phyloP scores from a whole-genome alignment of 2,888 invertebrate genomes.

The Euphydryas editha region DNA sequence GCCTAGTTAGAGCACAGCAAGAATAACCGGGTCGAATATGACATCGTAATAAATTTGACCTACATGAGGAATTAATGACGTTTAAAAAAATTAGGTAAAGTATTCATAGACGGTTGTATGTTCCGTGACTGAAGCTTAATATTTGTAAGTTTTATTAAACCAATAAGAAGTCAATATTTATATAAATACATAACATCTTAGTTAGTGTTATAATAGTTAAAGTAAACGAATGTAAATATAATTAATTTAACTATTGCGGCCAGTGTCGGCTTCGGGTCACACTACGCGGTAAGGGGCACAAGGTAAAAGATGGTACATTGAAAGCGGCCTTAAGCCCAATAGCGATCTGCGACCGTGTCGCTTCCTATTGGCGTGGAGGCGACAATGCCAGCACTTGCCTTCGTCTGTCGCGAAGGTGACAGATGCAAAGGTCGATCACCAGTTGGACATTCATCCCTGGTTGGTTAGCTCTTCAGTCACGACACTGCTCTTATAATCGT shows the following conservation, averaged over 20 bases:
- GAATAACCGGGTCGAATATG: conserved; percentile 73
- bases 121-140: background rate
- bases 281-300: conserved; percentile 78
- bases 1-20: conserved; percentile 47
- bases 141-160: background rate
- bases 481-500: too few relatives aligned
- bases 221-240: conserved; percentile 13
- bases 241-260: conserved; percentile 45
- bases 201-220: background rate
- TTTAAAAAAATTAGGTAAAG: conserved; percentile 59
- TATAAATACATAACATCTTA: background rate
- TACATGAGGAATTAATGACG: conserved; percentile 67
- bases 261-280: conserved; percentile 72
- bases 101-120: conserved; percentile 20
- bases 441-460: conserved; percentile 41
- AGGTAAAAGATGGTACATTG: conserved; percentile 84
- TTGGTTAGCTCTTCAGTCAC: background rate
- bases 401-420: conserved; percentile 75
- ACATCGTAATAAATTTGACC: conserved; percentile 77
- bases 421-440: conserved; percentile 72
- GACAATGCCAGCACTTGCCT: conserved; percentile 74
- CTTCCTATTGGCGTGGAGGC: conserved; percentile 81
- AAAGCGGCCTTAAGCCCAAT: conserved; percentile 83
- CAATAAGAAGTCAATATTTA: background rate
- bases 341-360: conserved; percentile 77